Evolutionary conservation across 2,797 vertebrate species (phyloP).

Genomic region (Alectoris magna): DNA sequence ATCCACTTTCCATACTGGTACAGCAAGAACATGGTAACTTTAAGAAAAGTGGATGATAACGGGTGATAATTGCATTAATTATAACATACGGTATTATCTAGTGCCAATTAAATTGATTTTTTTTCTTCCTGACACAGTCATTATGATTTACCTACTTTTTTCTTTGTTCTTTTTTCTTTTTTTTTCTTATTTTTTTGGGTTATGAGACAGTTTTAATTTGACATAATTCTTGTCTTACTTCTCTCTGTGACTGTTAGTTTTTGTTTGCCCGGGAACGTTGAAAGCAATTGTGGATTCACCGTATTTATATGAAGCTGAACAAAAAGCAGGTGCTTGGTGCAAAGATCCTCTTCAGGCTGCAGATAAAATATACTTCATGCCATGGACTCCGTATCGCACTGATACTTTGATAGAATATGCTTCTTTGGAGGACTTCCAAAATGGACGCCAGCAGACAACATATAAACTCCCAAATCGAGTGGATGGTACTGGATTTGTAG

Average conservation of each 20-base stretch:
- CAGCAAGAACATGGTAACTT: slow-evolving; percentile 68
- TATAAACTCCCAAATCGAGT: slow-evolving; percentile 98
- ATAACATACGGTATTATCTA: slow-evolving; percentile 60
- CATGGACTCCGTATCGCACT: slow-evolving; percentile 98
- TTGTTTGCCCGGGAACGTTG: slow-evolving; percentile 99
- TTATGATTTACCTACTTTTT: slow-evolving; percentile 68
- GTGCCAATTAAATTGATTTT: slow-evolving; percentile 74
- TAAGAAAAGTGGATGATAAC: slow-evolving; percentile 72
- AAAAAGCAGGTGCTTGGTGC: slow-evolving; percentile 99
- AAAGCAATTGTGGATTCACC: slow-evolving; percentile 97
- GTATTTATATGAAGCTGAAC: slow-evolving; percentile 98
- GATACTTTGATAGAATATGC: slow-evolving; percentile 98
- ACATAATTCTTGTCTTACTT: slow-evolving; percentile 87
- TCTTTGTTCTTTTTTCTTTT: background rate
- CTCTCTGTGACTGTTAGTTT: slow-evolving; percentile 93
- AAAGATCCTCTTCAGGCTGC: slow-evolving; percentile 98
- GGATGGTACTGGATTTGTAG: slow-evolving; percentile 98
- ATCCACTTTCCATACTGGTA: slow-evolving; percentile 62
- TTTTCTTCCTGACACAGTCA: slow-evolving; percentile 72
- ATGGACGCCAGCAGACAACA: slow-evolving; percentile 92
- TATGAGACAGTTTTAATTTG: slow-evolving; percentile 62
- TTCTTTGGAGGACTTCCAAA: slow-evolving; percentile 96
- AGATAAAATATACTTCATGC: slow-evolving; percentile 99
- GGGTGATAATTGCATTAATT: slow-evolving; percentile 66
- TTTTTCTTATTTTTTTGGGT: background rate